These are phyloP conservation scores for Choristoneura fumiferana DNA, from an alignment of 1,140 invertebrate species.

Conservation along the genomic window DNA sequence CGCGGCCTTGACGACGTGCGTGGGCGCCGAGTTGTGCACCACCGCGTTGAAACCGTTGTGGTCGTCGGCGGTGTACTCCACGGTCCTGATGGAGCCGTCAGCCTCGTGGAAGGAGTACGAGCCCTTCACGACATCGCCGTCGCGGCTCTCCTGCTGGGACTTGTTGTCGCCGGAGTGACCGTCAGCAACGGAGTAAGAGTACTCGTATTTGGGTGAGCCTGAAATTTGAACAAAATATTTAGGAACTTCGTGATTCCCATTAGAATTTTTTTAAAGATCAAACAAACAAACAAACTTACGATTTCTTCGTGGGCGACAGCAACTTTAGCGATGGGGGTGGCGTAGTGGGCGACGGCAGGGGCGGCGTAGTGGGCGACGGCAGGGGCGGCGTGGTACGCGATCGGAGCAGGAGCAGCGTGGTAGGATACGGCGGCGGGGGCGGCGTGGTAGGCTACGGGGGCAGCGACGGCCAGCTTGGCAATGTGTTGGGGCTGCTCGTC, in stretches of 20 bases:
- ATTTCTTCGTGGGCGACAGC: conserved; percentile 41
- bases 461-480: conserved; percentile 18
- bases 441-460: conserved; percentile 46
- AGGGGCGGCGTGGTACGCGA: conserved; percentile 31
- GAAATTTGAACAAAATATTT: background rate
- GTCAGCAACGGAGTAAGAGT: conserved; percentile 60
- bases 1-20: background rate
- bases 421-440: conserved; percentile 47
- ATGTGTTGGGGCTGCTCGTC: conserved; percentile 28
- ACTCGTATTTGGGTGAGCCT: conserved; percentile 58
- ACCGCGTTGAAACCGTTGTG: conserved; percentile 65
- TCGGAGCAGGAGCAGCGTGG: conserved; percentile 23
- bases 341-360: conserved; percentile 37
- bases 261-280: too few relatives aligned
- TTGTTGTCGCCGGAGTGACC: conserved; percentile 75
- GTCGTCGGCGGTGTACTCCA: conserved; percentile 51
- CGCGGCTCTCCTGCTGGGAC: conserved; percentile 77
- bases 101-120: conserved; percentile 57
- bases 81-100: conserved; percentile 22
- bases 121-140: conserved; percentile 76
- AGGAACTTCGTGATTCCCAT: too few relatives aligned
- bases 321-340: conserved; percentile 37
- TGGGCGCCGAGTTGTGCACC: conserved; percentile 71
- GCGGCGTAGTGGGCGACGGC: conserved; percentile 21
- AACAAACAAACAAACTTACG: background rate